These are phyloP conservation scores for Rhinopomastus cyanomelas DNA, from an alignment of 2,113 vertebrate species.

Conservation along the genomic window DNA sequence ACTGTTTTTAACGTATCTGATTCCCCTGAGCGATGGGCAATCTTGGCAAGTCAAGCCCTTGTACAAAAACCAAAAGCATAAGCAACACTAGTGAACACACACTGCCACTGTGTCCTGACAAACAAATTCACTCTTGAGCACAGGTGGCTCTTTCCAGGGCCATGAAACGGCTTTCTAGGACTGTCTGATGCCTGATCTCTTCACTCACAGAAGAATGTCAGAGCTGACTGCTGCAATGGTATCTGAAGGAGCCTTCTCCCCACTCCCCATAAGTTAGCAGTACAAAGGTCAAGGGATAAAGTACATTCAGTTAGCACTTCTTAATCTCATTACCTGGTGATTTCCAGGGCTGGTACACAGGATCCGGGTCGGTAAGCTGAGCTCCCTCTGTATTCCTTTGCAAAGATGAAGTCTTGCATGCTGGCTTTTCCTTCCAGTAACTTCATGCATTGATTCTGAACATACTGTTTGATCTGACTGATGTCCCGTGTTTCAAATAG, in stretches of 20 bases:
- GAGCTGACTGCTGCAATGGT: neutral
- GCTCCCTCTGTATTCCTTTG: conserved; percentile 95
- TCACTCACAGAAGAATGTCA: neutral
- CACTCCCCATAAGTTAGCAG: neutral
- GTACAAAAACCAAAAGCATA: neutral
- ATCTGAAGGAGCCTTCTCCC: neutral
- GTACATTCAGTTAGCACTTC: neutral
- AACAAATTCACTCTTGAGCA: neutral
- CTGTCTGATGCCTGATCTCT: neutral
- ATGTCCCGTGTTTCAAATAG: conserved; percentile 97
- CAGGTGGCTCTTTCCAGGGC: neutral
- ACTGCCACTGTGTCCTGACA: fast-evolving
- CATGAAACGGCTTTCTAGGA: neutral
- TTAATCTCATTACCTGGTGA: conserved; percentile 84
- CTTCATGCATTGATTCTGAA: conserved; percentile 94
- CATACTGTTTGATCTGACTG: conserved; percentile 95
- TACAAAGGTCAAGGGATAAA: neutral
- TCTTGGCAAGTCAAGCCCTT: neutral
- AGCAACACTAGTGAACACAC: conserved; percentile 37
- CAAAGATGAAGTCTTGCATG: conserved; percentile 96
- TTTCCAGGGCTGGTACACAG: conserved; percentile 94
- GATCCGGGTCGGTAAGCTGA: conserved; percentile 88
- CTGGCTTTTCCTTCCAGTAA: conserved; percentile 92
- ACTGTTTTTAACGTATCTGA: neutral
- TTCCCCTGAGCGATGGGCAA: fast-evolving